Evolutionary conservation across 2,888 invertebrate species (phyloP).

Genomic region (Caenorhabditis sulstoni): DNA sequence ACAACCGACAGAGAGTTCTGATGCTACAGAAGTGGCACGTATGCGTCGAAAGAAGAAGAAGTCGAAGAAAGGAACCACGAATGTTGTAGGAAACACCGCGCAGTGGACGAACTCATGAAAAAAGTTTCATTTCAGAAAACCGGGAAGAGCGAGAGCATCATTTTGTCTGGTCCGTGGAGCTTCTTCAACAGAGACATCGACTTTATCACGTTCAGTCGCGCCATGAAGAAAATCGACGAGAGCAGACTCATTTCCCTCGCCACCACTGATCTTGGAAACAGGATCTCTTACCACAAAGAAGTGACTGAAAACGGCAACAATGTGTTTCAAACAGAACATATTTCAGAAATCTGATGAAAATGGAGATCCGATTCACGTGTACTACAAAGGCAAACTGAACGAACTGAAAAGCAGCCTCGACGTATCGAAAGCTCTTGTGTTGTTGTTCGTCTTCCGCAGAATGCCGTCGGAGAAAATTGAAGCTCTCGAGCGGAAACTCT

Average conservation of each 20-base stretch:
- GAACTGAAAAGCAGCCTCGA: slow-evolving; percentile 12
- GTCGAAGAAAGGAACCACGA: too few species aligned
- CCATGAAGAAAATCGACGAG: slow-evolving; percentile 6
- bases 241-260: slow-evolving; percentile 5
- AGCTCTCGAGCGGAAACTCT: slow-evolving; percentile 17
- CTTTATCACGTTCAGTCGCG: not conserved
- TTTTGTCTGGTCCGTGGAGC: not conserved
- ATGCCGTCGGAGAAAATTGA: slow-evolving; percentile 12
- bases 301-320: too few species aligned
- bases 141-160: too few species aligned
- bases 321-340: not conserved
- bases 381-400: slow-evolving; percentile 17
- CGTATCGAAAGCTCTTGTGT: not conserved
- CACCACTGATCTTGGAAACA: slow-evolving; percentile 9
- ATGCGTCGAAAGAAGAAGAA: too few species aligned
- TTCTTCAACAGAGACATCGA: not conserved
- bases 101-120: too few species aligned
- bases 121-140: too few species aligned
- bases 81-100: too few species aligned
- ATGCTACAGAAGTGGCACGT: too few species aligned
- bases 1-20: too few species aligned
- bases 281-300: slow-evolving; percentile 30
- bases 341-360: slow-evolving; percentile 25
- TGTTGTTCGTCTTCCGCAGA: slow-evolving; percentile 7
- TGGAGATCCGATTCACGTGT: slow-evolving; percentile 13